A percentile compares a stretch with the other conserved stretches of the same genome.
Evolutionary conservation across 2,888 invertebrate genomes (phyloP).

Genomic region (Megalurothrips usitatus): DNA sequence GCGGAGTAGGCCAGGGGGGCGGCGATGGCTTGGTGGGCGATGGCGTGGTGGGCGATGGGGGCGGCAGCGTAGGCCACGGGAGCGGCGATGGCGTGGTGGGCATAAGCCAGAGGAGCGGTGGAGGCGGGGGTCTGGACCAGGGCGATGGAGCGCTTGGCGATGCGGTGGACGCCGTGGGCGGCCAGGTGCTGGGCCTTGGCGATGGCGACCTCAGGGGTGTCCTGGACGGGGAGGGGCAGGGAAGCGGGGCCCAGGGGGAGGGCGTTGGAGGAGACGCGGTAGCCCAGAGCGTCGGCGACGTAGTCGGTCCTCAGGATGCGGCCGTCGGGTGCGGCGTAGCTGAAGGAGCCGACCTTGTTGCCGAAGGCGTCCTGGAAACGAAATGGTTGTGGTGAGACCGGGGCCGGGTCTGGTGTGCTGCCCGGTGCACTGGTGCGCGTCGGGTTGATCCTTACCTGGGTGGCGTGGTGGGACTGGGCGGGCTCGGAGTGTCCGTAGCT

Average conservation of each 20-base stretch:
- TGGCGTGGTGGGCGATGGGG: slow-evolving; percentile 37
- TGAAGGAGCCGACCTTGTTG: slow-evolving; percentile 48
- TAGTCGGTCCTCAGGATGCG: slow-evolving; percentile 47
- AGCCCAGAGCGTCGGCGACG: slow-evolving; percentile 48
- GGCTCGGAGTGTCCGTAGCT: slow-evolving; percentile 46
- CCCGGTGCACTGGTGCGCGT: background rate
- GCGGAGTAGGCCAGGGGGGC: slow-evolving; percentile 32
- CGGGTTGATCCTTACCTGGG: slow-evolving; percentile 40
- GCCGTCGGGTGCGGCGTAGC: slow-evolving; percentile 50
- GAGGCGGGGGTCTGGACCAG: slow-evolving; percentile 36
- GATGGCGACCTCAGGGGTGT: slow-evolving; percentile 44
- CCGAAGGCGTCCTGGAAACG: slow-evolving; percentile 44
- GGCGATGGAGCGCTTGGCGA: slow-evolving; percentile 42
- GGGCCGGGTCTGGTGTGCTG: background rate
- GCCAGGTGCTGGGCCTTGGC: slow-evolving; percentile 48
- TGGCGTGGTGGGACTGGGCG: slow-evolving; percentile 45
- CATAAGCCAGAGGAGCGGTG: slow-evolving; percentile 37
- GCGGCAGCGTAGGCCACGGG: slow-evolving; percentile 41
- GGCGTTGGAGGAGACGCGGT: slow-evolving; percentile 48
- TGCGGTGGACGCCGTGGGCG: slow-evolving; percentile 41
- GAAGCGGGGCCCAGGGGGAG: slow-evolving; percentile 43
- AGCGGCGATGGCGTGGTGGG: slow-evolving; percentile 39
- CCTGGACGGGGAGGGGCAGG: slow-evolving; percentile 35
- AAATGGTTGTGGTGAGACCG: slow-evolving; percentile 27
- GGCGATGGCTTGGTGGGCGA: slow-evolving; percentile 34